Conservation (phyloP, 2,797 vertebrate genomes). For the Oreochromis mossambicus region DNA sequence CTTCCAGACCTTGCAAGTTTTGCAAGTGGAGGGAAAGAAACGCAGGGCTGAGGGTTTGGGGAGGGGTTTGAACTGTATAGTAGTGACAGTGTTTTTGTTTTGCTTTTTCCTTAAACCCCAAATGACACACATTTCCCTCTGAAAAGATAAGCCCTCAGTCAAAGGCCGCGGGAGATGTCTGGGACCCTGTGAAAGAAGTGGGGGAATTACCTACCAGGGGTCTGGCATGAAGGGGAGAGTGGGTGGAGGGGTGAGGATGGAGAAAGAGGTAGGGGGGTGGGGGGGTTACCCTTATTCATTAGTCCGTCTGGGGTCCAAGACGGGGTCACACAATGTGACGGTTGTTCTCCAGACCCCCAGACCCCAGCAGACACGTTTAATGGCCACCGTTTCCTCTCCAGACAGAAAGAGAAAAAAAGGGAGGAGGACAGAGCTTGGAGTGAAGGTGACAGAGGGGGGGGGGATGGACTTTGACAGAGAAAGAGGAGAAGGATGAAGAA, state of each 20-base stretch:
- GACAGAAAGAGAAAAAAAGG: constrained; percentile 52
- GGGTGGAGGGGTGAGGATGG: constrained; percentile 4
- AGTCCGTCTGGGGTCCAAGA: constrained; percentile 77
- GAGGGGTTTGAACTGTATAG: constrained; percentile 40
- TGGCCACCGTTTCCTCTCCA: constrained; percentile 74
- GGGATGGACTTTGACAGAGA: constrained; percentile 43
- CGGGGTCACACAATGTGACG: constrained; percentile 76
- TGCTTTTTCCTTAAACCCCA: constrained; percentile 71
- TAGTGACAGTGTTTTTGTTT: constrained; percentile 75
- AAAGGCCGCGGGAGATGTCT: constrained; percentile 74
- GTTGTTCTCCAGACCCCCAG: constrained; percentile 75
- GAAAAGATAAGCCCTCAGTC: constrained; percentile 76
- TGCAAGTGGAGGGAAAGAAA: constrained; percentile 38
- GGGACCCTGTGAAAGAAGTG: constrained; percentile 76
- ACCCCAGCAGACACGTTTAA: constrained; percentile 76
- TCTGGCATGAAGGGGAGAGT: constrained; percentile 58
- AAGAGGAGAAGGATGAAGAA: constrained; percentile 39
- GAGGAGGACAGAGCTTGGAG: constrained; percentile 13
- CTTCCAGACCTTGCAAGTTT: constrained; percentile 42
- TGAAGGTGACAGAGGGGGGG: constrained; percentile 47
- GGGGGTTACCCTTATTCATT: constrained; percentile 73
- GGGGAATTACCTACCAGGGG: constrained; percentile 75
- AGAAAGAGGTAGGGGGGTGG: constrained; percentile 31
- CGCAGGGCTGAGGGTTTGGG: constrained; percentile 11
- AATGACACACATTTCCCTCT: constrained; percentile 77